Percentiles rank a stretch among this genome's conserved stretches.
Evolutionary conservation across 2,888 invertebrate species (phyloP).

Genomic region (Eupithecia insigniata): DNA sequence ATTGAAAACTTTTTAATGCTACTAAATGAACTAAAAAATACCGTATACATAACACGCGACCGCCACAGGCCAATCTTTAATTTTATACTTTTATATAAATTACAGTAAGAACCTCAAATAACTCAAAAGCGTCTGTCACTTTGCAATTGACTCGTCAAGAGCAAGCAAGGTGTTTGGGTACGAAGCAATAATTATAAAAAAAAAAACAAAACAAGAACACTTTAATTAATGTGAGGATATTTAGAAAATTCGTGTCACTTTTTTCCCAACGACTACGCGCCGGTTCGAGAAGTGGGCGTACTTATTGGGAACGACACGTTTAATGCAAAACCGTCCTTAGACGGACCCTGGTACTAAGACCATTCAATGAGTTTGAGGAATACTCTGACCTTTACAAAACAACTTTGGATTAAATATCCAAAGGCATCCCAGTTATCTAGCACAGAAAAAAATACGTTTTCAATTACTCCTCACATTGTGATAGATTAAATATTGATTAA

Average conservation of each 20-base stretch:
- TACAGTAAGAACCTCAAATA: conserved; percentile 16
- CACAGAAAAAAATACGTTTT: conserved; percentile 37
- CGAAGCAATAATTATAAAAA: neutral
- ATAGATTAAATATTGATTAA: conserved; percentile 29
- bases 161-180: neutral
- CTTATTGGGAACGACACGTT: conserved; percentile 26
- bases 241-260: neutral
- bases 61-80: neutral
- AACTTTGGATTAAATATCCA: conserved; percentile 41
- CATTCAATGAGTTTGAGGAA: conserved; percentile 38
- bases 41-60: neutral
- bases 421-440: conserved; percentile 37
- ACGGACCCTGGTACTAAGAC: conserved; percentile 8
- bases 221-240: neutral
- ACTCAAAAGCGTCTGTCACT: conserved; percentile 11
- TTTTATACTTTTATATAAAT: conserved; percentile 7
- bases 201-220: neutral
- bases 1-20: neutral
- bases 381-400: conserved; percentile 41
- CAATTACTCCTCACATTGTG: conserved; percentile 42
- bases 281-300: conserved; percentile 16
- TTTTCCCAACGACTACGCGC: conserved; percentile 31
- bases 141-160: conserved; percentile 24
- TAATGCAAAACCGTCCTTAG: neutral
- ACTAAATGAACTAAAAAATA: neutral